Evolutionary conservation across 2,113 vertebrate genomes (phyloP), one percentile per base, ranked within the genome.

Genomic region (Nerophis lumbriciformis): DNA sequence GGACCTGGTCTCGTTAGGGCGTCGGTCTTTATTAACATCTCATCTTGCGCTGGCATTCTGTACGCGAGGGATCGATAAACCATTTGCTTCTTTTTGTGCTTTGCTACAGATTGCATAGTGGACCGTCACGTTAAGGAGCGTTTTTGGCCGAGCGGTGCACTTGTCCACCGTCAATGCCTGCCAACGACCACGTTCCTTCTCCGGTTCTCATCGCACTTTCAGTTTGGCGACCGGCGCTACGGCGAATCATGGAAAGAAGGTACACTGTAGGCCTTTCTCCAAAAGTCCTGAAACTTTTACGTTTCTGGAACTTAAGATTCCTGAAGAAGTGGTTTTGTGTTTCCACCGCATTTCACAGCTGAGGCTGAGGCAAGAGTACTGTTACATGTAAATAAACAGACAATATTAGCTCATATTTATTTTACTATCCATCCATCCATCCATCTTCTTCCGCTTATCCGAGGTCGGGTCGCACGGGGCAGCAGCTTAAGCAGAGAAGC

Each of bases 31-130:
- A 80, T 80, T 77, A 77, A 78, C 72, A 79, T 76, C 72, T 82
- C 52, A 3, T 81, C 55, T 65, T 14, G 58, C 71, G 64, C 52
- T 71, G 66, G 69, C 68, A 55, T 63, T 71, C 50, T 65, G 61
- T 73, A 59, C 54, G 50, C 62, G 35, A 63, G 56, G 44, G 82
- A 86, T 87, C 80, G 80, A 82, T 85, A 82, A 69, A 65, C 66
- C 71, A 77, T 88, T 85, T 83, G 72, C 73, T 81, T 76, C 60
- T 69, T 80, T 81, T 81, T 81, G 59, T 74, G 63, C 66, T 56
- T 65, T 6, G 39, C 28, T 38, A 12, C 4, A 8, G 59, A 61
- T 49, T 19, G 19, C 19, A 2, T 19, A 19, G 19, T 2, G 19
- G 19, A 19, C 19, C 14, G 15, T 61, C 12, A 56, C 68, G 63